Conservation (phyloP, 2,797 vertebrate genomes). For the Premnoplex brunnescens region DNA sequence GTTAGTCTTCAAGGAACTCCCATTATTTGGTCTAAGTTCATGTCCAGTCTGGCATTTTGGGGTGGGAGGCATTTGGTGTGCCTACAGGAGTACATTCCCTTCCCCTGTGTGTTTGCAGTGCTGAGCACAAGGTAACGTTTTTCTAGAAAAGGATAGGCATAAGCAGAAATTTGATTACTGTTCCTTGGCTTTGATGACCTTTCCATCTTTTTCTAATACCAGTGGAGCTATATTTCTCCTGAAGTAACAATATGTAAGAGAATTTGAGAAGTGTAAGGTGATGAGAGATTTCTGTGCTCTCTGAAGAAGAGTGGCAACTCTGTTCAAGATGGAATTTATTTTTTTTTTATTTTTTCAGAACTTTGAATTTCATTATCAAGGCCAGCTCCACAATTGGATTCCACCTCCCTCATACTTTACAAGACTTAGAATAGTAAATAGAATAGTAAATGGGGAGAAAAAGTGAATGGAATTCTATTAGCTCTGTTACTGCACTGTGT, state of each 20-base stretch:
- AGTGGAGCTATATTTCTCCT: not conserved
- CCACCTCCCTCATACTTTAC: not conserved
- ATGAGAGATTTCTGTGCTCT: not conserved
- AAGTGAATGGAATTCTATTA: not conserved
- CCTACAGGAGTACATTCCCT: not conserved
- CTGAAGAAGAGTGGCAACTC: not conserved
- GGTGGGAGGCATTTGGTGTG: not conserved
- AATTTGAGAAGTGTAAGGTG: not conserved
- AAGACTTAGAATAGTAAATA: not conserved
- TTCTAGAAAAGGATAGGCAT: not conserved
- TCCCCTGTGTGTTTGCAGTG: not conserved
- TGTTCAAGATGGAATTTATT: not conserved
- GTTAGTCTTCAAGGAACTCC: not conserved
- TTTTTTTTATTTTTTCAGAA: not conserved
- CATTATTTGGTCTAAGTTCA: not conserved
- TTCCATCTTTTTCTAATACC: not conserved
- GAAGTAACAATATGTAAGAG: not conserved
- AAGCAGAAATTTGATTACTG: not conserved
- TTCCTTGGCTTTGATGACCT: not conserved
- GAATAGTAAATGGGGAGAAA: not conserved
- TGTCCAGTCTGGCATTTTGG: accelerated
- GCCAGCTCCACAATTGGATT: not conserved
- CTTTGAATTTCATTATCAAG: not conserved
- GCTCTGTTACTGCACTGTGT: not conserved
- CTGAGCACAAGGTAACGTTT: not conserved